These are phyloP conservation scores for Idaea straminata DNA, from an alignment of 2,888 invertebrate genomes.

Conservation along the genomic window DNA sequence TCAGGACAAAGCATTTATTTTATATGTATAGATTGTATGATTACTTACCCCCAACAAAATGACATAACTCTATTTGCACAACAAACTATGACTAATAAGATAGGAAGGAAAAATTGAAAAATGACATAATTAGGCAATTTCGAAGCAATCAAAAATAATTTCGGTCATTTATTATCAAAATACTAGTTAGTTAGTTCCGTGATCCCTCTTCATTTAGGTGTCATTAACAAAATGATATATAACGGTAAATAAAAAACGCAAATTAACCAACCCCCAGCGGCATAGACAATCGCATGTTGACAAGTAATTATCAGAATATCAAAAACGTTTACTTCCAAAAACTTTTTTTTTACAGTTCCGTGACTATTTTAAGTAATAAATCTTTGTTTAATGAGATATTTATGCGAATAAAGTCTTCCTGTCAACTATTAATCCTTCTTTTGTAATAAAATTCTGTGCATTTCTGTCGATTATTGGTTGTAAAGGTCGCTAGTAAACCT, in stretches of 20 bases:
- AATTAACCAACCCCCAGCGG: slow-evolving; percentile 58
- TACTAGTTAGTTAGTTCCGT: slow-evolving; percentile 51
- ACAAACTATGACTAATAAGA: background rate
- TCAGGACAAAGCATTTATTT: too few species aligned
- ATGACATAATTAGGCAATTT: slow-evolving; percentile 3
- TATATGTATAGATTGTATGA: too few species aligned
- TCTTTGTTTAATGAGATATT: slow-evolving; percentile 77
- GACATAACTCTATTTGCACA: background rate
- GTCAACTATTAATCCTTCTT: slow-evolving; percentile 74
- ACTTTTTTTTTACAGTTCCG: slow-evolving; percentile 68
- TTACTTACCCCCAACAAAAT: background rate
- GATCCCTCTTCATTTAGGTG: slow-evolving; percentile 68
- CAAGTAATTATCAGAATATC: slow-evolving; percentile 78
- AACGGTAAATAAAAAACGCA: slow-evolving; percentile 63
- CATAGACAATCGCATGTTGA: slow-evolving; percentile 78
- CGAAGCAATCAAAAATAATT: slow-evolving; percentile 17
- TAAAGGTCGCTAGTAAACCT: slow-evolving; percentile 13
- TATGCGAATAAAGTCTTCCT: slow-evolving; percentile 67
- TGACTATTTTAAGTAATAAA: slow-evolving; percentile 74
- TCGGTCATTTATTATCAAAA: slow-evolving; percentile 2
- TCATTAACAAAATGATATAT: slow-evolving; percentile 77
- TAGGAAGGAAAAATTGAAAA: background rate
- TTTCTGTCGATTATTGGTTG: slow-evolving; percentile 51
- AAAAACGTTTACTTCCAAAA: slow-evolving; percentile 64
- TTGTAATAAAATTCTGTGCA: slow-evolving; percentile 50